Percentiles rank a stretch among this genome's conserved stretches.
Conservation (phyloP, 2,113 vertebrate genomes). For the Vireo altiloquus region DNA sequence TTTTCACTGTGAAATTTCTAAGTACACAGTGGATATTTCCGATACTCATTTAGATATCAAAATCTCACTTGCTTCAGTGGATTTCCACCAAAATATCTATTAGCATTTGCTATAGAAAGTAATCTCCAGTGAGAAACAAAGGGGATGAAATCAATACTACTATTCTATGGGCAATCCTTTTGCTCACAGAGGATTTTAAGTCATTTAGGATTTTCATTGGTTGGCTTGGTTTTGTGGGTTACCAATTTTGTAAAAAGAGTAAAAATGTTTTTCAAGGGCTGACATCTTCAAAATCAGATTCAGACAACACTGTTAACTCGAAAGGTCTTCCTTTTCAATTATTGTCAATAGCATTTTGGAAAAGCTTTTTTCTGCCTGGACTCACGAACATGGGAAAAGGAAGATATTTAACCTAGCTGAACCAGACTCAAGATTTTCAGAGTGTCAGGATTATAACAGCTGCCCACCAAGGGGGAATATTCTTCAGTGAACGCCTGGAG, state of each 20-base stretch:
- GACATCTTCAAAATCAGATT: neutral
- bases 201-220: neutral
- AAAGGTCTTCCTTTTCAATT: neutral
- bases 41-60: neutral
- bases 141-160: neutral
- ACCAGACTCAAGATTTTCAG: neutral
- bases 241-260: neutral
- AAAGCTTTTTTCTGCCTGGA: neutral
- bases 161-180: neutral
- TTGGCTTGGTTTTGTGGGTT: neutral
- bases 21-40: neutral
- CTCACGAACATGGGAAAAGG: neutral
- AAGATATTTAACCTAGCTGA: neutral
- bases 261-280: neutral
- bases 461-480: neutral
- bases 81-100: neutral
- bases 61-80: neutral
- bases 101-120: neutral
- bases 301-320: neutral
- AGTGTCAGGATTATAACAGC: neutral
- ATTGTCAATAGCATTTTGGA: neutral
- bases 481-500: neutral
- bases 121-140: neutral
- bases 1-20: neutral
- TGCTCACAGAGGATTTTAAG: neutral